Base-by-base conservation (phyloP, 2,113 vertebrate genomes). In the Tragelaphus buxtoni region DNA sequence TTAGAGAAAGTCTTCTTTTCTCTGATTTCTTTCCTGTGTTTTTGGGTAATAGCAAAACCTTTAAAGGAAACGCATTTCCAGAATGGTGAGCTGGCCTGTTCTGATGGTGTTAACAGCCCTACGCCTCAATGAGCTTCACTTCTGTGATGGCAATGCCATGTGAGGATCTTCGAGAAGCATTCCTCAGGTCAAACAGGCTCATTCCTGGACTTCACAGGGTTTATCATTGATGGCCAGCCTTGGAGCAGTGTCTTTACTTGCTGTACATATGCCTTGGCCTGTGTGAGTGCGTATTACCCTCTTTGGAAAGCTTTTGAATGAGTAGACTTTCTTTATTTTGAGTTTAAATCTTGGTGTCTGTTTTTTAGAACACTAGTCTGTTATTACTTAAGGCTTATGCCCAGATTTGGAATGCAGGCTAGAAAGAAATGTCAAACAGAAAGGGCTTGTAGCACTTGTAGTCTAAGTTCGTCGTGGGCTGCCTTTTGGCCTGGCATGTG, bases 301-400 rank as follows among this genome's bases (percentile, higher is more conserved):
- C 49, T 69, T 88, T 72, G 85, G 82, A 77, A 84, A 47, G 86
- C 58, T 76, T 92, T 95, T 87, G 63, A 92, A 80, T 56, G 28
- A 89, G 65, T 42, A 72, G 65, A 47, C 80, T 47, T 93, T 72
- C 80, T 51, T 92, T 79, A 24, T 83, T 96, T 96, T 47, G 84
- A 76, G 61, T 87, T 92, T 88, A 74, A 88, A 94, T 93, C 39
- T 94, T 80, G 89, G 58, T 30, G 13, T 97, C 58, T 95, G 17
- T 79, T 93, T 92, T 94, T 80, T 18, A 93, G 97, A 95, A 92
- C 77, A 35, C 14, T 53, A 56, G 79, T 61, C 60, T 95, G 90
- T 95, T 96, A 61, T 12, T 95, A 55, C 80, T 91, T 97, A 85
- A 84, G 83, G 83, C 22, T 91, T 69, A 61, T 86, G 58, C 42